Percentiles rank a stretch among this genome's conserved stretches.
These are phyloP conservation scores for Deroplatys truncata DNA, from an alignment of 2,888 invertebrate species.

Conservation along the genomic window DNA sequence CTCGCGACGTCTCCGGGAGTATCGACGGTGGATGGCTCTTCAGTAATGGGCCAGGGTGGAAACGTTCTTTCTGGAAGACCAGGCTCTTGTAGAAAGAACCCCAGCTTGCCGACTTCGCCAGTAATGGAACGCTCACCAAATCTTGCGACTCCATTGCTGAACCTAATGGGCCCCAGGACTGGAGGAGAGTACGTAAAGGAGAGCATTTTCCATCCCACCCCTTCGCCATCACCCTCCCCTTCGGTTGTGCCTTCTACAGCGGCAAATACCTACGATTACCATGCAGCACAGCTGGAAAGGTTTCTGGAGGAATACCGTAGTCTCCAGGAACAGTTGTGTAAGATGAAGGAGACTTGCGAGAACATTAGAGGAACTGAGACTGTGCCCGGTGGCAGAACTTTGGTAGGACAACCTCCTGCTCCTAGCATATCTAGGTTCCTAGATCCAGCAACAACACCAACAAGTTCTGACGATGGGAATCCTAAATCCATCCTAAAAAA, in stretches of 20 bases:
- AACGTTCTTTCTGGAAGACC: not conserved
- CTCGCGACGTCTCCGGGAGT: constrained; percentile 50
- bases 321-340: constrained; percentile 70
- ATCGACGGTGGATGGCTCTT: not conserved
- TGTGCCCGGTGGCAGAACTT: constrained; percentile 1
- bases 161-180: constrained; percentile 53
- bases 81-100: constrained; percentile 44
- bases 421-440: constrained; percentile 38
- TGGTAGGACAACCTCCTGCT: not conserved
- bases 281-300: constrained; percentile 72
- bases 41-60: not conserved
- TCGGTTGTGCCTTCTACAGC: constrained; percentile 17
- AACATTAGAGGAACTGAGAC: constrained; percentile 53
- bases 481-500: constrained; percentile 55
- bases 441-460: constrained; percentile 41
- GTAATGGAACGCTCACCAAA: constrained; percentile 41
- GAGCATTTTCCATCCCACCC: not conserved
- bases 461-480: constrained; percentile 46
- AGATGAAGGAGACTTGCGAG: constrained; percentile 76
- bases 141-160: constrained; percentile 55
- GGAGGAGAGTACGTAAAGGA: not conserved
- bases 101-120: constrained; percentile 64
- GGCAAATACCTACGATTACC: constrained; percentile 65
- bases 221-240: constrained; percentile 22
- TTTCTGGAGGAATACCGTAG: constrained; percentile 76